A percentile compares a stretch with the other conserved stretches of the same genome.
Evolutionary conservation across 2,113 vertebrate species (phyloP).

Genomic region (Erythrocercus mccallii): DNA sequence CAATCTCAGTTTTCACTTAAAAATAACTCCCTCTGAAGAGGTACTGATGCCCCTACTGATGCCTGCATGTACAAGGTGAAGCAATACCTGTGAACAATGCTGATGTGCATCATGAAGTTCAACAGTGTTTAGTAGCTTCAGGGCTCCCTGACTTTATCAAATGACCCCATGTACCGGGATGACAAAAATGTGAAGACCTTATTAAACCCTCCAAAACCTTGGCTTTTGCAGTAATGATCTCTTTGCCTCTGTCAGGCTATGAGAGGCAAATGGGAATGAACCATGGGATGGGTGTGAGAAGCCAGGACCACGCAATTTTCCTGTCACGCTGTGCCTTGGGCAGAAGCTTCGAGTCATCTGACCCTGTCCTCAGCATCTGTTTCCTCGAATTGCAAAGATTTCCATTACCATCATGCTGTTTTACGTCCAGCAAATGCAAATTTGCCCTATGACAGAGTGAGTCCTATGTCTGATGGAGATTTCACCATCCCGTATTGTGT

Average conservation of each 20-base stretch:
- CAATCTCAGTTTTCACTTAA: neutral
- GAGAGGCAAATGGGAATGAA: neutral
- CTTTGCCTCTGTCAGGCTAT: neutral
- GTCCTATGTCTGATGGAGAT: neutral
- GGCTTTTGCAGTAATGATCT: neutral
- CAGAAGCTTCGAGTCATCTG: constrained; percentile 28
- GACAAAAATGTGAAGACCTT: neutral
- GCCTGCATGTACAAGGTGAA: neutral
- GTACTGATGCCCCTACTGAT: neutral
- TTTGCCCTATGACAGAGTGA: neutral
- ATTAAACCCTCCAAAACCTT: neutral
- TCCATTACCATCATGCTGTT: neutral
- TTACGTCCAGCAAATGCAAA: neutral
- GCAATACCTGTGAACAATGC: neutral
- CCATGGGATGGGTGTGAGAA: neutral
- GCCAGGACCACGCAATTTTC: neutral
- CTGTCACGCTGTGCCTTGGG: constrained; percentile 30
- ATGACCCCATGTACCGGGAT: neutral
- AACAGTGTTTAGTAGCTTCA: neutral
- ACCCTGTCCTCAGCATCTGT: constrained; percentile 36
- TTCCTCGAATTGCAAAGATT: constrained; percentile 28
- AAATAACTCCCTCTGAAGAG: neutral
- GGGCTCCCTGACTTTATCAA: neutral
- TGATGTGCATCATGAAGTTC: neutral
- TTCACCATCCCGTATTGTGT: neutral